Base-by-base conservation (phyloP, 2,113 vertebrate species). In the Oplegnathus fasciatus region DNA sequence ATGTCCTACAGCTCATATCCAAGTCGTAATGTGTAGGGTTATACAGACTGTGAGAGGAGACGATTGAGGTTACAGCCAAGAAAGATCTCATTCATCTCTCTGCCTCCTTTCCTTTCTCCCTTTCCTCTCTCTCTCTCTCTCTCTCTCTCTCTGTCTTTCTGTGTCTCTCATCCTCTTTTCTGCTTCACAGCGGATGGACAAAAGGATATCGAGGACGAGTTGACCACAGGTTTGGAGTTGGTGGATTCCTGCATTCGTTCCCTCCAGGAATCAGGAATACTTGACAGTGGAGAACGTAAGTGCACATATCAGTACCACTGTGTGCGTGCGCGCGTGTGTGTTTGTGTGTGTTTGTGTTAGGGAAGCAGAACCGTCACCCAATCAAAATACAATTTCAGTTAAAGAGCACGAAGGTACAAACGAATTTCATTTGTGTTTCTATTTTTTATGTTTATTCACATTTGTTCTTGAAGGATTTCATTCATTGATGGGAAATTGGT, bases 221-320 rank as follows among this genome's bases (percentile, higher is more conserved):
- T 99, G 82, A 99, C 98, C 71, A 99, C 98, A 61, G 98, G 98
- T 67, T 94, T 99, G 77, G 98, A 99, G 95, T 92, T 99, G 92
- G 98, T 99, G 89, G 98, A 99, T 92, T 99, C 98, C 61, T 99
- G 98, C 90, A 99, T 99, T 91, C 96, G 98, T 64, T 99, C 98
- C 0, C 95, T 99, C 48, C 98, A 99, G 93, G 98, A 99, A 86
- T 99, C 98, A 24, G 98, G 98, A 78, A 99, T 99, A 84, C 97
- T 99, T 0, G 97, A 99, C 92, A 92, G 97, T 30, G 94, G 94
- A 89, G 97, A 99, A 96, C 96, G 98, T 99, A 96, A 97, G 97
- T 95, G 48, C 22, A 24, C 24, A n/a, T 9, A 8, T 42, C 15
- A 28, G 7, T 15, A 42, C 30, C 20, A 8, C 0, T 65, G n/a